phyloP scores from a whole-genome alignment of 2,113 vertebrate genomes.

The Lynx canadensis region DNA sequence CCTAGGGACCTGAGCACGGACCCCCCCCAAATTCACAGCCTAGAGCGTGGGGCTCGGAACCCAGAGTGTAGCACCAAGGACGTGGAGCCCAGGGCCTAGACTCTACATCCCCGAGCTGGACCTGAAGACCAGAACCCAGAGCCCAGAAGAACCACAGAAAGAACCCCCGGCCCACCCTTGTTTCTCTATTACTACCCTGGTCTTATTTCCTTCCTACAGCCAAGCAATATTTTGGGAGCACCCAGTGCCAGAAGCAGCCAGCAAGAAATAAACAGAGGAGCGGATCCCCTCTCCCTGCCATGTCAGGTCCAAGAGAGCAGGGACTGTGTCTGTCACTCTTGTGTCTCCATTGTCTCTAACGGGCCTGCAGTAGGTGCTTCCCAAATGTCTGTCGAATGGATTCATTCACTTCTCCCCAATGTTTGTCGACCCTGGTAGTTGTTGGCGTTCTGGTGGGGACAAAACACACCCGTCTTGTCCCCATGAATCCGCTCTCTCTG shows the following conservation, averaged over 20 bases:
- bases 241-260: too few species aligned
- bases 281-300: neutral
- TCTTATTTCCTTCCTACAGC: neutral
- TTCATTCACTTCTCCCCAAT: neutral
- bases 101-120: neutral
- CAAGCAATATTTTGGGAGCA: neutral
- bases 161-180: accelerated
- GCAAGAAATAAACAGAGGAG: neutral
- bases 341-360: accelerated
- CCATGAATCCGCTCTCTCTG: neutral
- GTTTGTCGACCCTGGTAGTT: neutral
- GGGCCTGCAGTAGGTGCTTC: neutral
- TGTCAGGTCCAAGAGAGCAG: too few species aligned
- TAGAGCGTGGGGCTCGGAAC: neutral
- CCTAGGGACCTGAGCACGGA: neutral
- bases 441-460: neutral
- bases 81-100: neutral
- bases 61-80: too few species aligned
- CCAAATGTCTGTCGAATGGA: neutral
- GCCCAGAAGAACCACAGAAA: neutral
- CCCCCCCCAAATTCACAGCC: neutral
- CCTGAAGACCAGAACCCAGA: neutral
- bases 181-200: accelerated
- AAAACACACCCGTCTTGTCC: neutral
- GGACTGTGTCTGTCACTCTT: neutral